Conservation (phyloP, 2,113 vertebrate genomes). For the Microcebus griseorufus region DNA sequence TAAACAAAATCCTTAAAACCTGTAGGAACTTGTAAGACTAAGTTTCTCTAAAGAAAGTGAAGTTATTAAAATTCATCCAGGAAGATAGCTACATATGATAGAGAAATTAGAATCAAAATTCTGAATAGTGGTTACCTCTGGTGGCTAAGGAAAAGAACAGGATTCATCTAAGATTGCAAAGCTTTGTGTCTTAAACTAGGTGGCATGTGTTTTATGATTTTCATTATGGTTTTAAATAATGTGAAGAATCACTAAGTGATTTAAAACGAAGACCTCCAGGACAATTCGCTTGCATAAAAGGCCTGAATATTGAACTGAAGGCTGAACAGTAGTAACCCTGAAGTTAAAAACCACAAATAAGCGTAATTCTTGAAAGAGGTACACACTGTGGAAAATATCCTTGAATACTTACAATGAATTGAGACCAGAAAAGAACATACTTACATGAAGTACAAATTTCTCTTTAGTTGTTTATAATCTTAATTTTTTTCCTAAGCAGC, state of each 20-base stretch:
- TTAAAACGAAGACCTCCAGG: not conserved
- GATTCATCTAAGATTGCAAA: not conserved
- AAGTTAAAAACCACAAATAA: slow-evolving; percentile 1
- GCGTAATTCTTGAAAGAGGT: not conserved
- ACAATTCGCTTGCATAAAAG: not conserved
- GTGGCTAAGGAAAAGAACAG: not conserved
- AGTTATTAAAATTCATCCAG: slow-evolving; percentile 11
- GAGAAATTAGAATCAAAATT: slow-evolving; percentile 19
- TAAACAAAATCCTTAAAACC: slow-evolving; percentile 33
- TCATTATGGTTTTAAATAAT: slow-evolving; percentile 7
- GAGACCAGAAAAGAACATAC: not conserved
- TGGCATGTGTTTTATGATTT: not conserved
- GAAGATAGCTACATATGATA: not conserved
- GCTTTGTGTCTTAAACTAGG: not conserved
- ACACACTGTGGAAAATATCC: not conserved
- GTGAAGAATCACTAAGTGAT: not conserved
- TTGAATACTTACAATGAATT: not conserved
- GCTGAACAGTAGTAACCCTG: not conserved
- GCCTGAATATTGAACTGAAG: not conserved
- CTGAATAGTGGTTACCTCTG: not conserved
- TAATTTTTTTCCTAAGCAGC: no score
- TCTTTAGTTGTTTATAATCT: not conserved
- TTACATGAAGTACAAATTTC: not conserved
- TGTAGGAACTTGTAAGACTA: slow-evolving; percentile 1
- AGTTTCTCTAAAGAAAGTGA: not conserved